Percentiles rank a stretch among this genome's conserved stretches.
These are phyloP conservation scores for Euphydryas editha DNA, from an alignment of 2,888 invertebrate species.

Conservation along the genomic window DNA sequence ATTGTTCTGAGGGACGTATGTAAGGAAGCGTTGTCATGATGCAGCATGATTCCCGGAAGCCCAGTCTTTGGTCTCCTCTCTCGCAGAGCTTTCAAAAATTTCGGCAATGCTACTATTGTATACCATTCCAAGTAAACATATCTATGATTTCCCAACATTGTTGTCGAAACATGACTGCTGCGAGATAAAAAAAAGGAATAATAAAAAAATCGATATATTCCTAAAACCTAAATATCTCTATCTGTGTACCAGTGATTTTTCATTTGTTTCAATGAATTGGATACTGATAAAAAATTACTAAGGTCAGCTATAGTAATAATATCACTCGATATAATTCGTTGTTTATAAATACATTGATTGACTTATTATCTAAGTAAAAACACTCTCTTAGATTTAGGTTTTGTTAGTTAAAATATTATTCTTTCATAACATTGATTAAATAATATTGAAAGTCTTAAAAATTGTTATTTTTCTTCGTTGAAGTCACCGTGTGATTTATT, in stretches of 20 bases:
- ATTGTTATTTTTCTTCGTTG: neutral
- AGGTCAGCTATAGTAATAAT: constrained; percentile 55
- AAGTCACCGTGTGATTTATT: neutral
- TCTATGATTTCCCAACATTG: too few species aligned
- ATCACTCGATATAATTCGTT: constrained; percentile 43
- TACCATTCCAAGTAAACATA: too few species aligned
- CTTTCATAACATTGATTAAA: neutral
- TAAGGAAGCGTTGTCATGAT: too few species aligned
- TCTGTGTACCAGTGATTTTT: constrained; percentile 48
- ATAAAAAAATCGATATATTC: constrained; percentile 69
- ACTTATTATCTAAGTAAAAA: neutral
- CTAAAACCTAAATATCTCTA: constrained; percentile 61
- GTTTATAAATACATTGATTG: constrained; percentile 29
- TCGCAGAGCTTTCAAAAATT: too few species aligned
- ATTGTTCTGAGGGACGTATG: too few species aligned
- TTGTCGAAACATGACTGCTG: too few species aligned
- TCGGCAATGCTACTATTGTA: too few species aligned
- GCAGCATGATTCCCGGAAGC: too few species aligned
- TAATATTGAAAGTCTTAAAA: neutral
- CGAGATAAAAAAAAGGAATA: constrained; percentile 47
- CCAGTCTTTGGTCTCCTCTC: too few species aligned
- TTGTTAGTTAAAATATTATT: neutral
- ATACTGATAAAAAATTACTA: constrained; percentile 56
- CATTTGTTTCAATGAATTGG: constrained; percentile 56
- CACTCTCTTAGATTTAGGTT: neutral